Evolutionary conservation across 2,113 vertebrate genomes (phyloP).

Genomic region (Caracal caracal): DNA sequence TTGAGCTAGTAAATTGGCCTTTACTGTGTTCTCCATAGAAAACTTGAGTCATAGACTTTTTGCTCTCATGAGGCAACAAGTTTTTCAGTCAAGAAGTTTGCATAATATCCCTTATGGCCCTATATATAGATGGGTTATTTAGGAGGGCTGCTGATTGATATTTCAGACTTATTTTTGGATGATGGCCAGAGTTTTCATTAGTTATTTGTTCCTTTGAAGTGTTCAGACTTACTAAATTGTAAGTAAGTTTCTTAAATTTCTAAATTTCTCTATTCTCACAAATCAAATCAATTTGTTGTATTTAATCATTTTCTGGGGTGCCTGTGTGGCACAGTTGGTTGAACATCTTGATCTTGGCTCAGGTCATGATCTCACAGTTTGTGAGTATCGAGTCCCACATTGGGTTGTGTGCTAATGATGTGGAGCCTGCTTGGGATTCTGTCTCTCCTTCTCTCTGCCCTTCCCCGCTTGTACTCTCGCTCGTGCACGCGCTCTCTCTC

Average conservation of each 20-base stretch:
- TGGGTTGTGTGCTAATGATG: too few species aligned
- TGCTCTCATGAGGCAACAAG: not conserved
- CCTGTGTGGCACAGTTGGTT: too few species aligned
- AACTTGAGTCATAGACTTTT: constrained; percentile 2
- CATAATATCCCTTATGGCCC: not conserved
- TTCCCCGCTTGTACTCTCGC: too few species aligned
- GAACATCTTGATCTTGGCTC: too few species aligned
- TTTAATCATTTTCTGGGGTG: constrained; percentile 17
- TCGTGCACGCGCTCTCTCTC: accelerated
- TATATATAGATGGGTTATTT: not conserved
- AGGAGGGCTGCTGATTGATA: not conserved
- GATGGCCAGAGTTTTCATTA: not conserved
- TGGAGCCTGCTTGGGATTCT: too few species aligned
- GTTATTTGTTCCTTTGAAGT: constrained; percentile 32
- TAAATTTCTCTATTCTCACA: constrained; percentile 12
- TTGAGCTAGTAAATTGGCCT: not conserved
- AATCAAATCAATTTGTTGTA: constrained; percentile 11
- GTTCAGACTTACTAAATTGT: not conserved
- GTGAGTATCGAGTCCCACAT: too few species aligned
- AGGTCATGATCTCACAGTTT: too few species aligned
- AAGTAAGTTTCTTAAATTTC: not conserved
- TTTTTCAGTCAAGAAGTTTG: constrained; percentile 18
- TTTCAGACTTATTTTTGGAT: constrained; percentile 52
- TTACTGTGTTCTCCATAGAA: not conserved
- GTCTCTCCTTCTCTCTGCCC: too few species aligned